phyloP scores from a whole-genome alignment of 2,113 vertebrate genomes.

The Hipposideros armiger region DNA sequence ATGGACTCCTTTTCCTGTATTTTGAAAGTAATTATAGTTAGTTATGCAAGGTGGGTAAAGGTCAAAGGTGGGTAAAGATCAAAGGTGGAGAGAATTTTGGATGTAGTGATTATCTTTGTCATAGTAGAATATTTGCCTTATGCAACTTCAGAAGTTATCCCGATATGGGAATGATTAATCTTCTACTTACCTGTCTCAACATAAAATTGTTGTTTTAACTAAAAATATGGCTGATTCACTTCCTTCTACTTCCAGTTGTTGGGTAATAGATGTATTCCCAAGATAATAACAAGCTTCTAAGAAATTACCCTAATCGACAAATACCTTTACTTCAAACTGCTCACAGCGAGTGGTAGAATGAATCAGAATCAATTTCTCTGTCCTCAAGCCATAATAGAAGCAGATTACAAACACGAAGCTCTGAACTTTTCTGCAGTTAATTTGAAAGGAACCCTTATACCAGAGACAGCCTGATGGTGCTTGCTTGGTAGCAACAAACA shows the following conservation, averaged over 20 bases:
- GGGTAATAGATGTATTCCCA: constrained; percentile 43
- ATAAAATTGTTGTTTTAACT: constrained; percentile 42
- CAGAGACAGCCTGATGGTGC: constrained; percentile 41
- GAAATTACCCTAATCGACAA: constrained; percentile 69
- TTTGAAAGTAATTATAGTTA: background rate
- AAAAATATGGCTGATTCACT: constrained; percentile 49
- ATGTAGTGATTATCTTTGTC: background rate
- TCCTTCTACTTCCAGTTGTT: background rate
- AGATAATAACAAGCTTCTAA: constrained; percentile 69
- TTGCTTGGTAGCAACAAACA: constrained; percentile 40
- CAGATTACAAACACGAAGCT: constrained; percentile 50
- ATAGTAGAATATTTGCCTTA: background rate
- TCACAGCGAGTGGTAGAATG: constrained; percentile 60
- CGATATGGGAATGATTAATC: background rate
- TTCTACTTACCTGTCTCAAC: background rate
- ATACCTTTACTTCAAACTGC: constrained; percentile 70
- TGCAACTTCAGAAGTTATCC: background rate
- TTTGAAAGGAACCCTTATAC: constrained; percentile 69
- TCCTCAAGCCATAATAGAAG: constrained; percentile 73
- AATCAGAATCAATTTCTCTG: constrained; percentile 77
- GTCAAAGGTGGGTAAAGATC: background rate
- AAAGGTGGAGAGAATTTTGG: background rate
- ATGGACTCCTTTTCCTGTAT: background rate
- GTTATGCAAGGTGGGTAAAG: background rate
- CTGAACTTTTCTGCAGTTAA: constrained; percentile 67